Conservation (phyloP, 1,140 invertebrate genomes). For the Panagrolaimus sp. region DNA sequence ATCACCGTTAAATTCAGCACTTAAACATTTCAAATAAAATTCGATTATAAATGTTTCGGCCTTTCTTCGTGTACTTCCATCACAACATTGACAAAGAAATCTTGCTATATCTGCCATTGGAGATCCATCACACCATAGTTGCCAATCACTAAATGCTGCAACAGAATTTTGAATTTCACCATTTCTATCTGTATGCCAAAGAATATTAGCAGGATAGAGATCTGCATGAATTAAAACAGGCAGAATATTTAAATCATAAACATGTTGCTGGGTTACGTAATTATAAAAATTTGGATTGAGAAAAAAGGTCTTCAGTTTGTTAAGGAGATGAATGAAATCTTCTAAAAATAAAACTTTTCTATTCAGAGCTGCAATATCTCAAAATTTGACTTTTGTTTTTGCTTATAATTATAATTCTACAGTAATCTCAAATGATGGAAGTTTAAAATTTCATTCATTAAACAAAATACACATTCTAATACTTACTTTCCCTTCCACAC, state of each 20-base stretch:
- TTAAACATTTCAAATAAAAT: background rate
- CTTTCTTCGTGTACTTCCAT: background rate
- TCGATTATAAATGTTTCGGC: background rate
- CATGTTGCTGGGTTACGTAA: too few species aligned
- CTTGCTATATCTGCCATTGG: background rate
- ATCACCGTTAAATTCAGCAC: background rate
- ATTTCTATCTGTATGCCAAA: background rate
- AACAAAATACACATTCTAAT: too few species aligned
- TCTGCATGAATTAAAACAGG: background rate
- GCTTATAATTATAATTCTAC: too few species aligned
- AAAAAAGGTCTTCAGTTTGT: background rate
- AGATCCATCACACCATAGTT: background rate
- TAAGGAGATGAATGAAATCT: background rate
- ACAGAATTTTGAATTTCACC: background rate
- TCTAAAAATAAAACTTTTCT: too few species aligned
- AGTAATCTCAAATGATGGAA: too few species aligned
- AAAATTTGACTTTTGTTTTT: too few species aligned
- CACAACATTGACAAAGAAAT: background rate
- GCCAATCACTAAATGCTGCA: background rate
- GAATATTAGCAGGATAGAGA: background rate
- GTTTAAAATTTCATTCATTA: too few species aligned
- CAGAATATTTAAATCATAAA: background rate
- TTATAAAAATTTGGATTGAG: background rate
- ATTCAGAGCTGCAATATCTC: too few species aligned
- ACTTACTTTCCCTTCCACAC: too few species aligned